Evolutionary conservation across 37 sponge, comb jelly and placozoan genomes (phyloP), one percentile per base, ranked within the genome.

Genomic region (Hexactinellida sp.): DNA sequence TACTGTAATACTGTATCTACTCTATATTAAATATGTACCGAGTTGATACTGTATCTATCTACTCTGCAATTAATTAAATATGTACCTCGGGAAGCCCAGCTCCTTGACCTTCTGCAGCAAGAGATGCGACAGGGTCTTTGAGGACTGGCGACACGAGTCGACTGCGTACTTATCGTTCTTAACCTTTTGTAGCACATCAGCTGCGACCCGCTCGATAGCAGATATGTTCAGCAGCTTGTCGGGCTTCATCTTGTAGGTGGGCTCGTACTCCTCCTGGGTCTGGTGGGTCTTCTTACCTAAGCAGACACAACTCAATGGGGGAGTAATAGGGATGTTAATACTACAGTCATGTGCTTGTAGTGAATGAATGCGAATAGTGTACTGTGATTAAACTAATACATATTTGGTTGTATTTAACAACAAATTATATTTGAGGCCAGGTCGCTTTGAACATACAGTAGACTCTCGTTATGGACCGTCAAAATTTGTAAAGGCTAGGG

Each of bases 211-310:
- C 54, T 91, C 84, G 19, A 92, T 91, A 71, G 88, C 88, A 54
- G 86, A 85, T 0, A 88, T 37, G 41, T 91, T 54, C 30, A 94
- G 89, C 25, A 85, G 88, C 30, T 38, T 28, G 7, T 88, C 76
- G 16, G 97, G 97, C 83, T 94, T 90, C 52, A 92, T 82, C 16
- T 76, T 82, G 84, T 96, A 98, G 21, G 99, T 98, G 84, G 94
- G 94, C 88, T 95, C 94, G 84, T 91, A 93, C 36, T 63, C 76
- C 76, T 63, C 76, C 25, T 32, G 76, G 28, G 30, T n/a, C 34
- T 10, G 76, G 5, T 63, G 76, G 34, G 76, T 10, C 34, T 63
- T 63, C 76, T 63, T 63, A 13, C 13, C 47, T 41, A 41, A 41
- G 47, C 47, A 5, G 13, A 41, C 47, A 41, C 47, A 41, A 41